Evolutionary conservation across 2,888 invertebrate genomes (phyloP).

Genomic region (Mythimna impura): DNA sequence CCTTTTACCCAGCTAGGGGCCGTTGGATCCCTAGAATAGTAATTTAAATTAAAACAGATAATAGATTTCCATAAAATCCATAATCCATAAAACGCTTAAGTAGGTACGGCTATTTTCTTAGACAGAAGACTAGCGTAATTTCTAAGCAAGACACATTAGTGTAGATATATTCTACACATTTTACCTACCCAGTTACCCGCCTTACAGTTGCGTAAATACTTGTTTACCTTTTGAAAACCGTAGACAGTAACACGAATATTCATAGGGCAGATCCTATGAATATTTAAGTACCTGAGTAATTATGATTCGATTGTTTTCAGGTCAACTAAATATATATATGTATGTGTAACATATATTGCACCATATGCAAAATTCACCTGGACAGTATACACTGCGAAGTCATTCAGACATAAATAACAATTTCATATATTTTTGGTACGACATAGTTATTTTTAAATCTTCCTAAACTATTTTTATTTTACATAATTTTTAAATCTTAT

Average conservation of each 20-base stretch:
- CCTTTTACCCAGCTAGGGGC: too few relatives aligned
- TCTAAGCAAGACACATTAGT: background rate
- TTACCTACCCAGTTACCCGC: background rate
- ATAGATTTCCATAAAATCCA: too few relatives aligned
- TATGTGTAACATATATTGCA: constrained; percentile 44
- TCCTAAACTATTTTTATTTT: too few relatives aligned
- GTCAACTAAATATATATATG: constrained; percentile 51
- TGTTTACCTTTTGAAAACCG: constrained; percentile 42
- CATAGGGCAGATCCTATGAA: constrained; percentile 42
- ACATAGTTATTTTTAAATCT: too few relatives aligned
- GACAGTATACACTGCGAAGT: constrained; percentile 12
- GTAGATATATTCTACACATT: constrained; percentile 10
- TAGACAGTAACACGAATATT: constrained; percentile 40
- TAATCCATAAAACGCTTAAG: too few relatives aligned
- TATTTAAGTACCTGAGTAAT: constrained; percentile 37
- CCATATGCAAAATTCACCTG: constrained; percentile 26
- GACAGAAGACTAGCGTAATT: background rate
- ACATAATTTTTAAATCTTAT: too few relatives aligned
- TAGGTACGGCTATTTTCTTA: background rate
- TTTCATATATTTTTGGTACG: background rate
- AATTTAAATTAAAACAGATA: too few relatives aligned
- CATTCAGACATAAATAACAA: background rate
- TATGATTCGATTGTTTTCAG: constrained; percentile 51
- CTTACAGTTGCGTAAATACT: constrained; percentile 13
- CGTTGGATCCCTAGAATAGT: too few relatives aligned